Base-by-base conservation (phyloP, 2,113 vertebrate species). In the Falcunculus frontatus region DNA sequence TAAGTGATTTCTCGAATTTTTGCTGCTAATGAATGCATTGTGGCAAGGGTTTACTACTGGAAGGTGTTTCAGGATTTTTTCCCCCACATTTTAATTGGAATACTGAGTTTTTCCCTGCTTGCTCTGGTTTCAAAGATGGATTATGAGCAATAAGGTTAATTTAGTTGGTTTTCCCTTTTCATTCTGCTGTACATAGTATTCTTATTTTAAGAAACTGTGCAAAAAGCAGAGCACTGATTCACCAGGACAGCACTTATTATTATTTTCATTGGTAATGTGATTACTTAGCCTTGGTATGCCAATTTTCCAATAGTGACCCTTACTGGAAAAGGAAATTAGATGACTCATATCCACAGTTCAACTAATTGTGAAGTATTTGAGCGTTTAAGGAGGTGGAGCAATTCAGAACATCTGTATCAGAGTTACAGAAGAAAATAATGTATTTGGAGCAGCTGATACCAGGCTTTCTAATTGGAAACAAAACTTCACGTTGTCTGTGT, bases 241-340 rank as follows among this genome's bases (percentile, higher is more conserved):
- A 67, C 35, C 56, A 11, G 84, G 72, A 68, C 41, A 7, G 6
- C 44, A 25, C 37, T 73, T 84, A 57, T 55, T 57, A 19, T 27
- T 32, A 53, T 69, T 88, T 89, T 60, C 47, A 22, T 59, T 78
- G 39, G 56, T 89, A 60, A 44, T 17, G 1, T 78, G 60, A 41
- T 75, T 93, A 67, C 76, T 93, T 76, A 80, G 83, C 37, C 29
- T 91, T 90, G 57, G 41, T 79, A 33, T 85, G 94, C 85, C 94
- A 86, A 11, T 86, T 96, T 95, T 93, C 75, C 73, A 50, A 6
- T 25, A 87, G 44, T 63, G 65, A 79, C 49, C 70, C 88, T 92
- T 95, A 70, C 72, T 95, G 92, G 92, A 92, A 96, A 88, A 92
- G 76, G 76, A 90, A 90, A 88, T 89, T 57, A 68, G 85, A 84